Evolutionary conservation across 2,113 vertebrate genomes (phyloP), one percentile per base, ranked within the genome.

Genomic region (Apteryx owenii): DNA sequence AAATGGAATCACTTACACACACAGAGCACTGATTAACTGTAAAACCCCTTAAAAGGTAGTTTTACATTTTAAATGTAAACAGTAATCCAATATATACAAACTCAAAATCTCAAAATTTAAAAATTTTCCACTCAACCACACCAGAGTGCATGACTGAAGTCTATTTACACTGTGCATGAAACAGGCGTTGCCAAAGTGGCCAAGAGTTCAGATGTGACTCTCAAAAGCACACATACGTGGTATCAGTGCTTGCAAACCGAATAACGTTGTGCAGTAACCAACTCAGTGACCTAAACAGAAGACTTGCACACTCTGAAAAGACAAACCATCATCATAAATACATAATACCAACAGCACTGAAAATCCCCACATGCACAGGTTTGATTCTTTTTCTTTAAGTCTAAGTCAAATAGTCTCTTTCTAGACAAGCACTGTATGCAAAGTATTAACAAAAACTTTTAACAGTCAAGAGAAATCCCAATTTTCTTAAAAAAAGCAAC

Each of bases 31-130:
- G 91, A 97, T 95, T 62, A 94, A 85, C 96, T 93, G 91, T 11
- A 95, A 95, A 97, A 77, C 7, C 93, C 96, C 97, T 97, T 97
- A 97, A 97, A 97, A 97, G 93, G 94, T 96, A 94, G 93, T 95
- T 83, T 71, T 17, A 95, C 84, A 89, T 94, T 75, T 82, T 7
- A 68, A 88, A 85, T 17, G 70, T 50, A 40, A 69, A 82, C 4
- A 33, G 42, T 82, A 77, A 92, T 89, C 66, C 87, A 77, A 54
- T 0, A 3, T 31, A 4, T 0, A 64, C 53, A 31, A 88, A 82
- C 53, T 28, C 75, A 17, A 65, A 69, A 80, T 21, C 71, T 40
- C 81, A 71, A 53, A 65, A 61, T 62, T 85, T 36, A 4, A 28
- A 90, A 4, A 3, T 40, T 3, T n/a, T 89, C 64, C 21, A 0